Evolutionary conservation across 92 coral and sea anemone species (phyloP).

Genomic region (Pocillopora grandis): DNA sequence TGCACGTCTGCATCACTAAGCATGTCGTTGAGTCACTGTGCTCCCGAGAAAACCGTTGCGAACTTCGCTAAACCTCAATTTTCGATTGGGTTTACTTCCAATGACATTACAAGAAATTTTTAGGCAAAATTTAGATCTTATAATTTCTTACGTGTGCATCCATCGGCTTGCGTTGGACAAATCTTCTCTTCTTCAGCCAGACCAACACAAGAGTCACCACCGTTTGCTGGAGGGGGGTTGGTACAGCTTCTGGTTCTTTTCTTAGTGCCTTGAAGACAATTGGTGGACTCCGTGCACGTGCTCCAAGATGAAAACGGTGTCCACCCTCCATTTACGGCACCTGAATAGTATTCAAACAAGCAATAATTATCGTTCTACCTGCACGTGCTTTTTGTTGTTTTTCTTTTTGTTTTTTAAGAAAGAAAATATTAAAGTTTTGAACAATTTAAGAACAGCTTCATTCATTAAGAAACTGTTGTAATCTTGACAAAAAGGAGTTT

Average conservation of each 20-base stretch:
- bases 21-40: no score
- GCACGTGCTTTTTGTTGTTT: background rate
- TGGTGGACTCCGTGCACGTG: conserved; percentile 70
- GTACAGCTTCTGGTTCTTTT: conserved; percentile 73
- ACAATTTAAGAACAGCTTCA: background rate
- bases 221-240: conserved; percentile 80
- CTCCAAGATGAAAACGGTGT: conserved; percentile 67
- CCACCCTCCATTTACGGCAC: conserved; percentile 94
- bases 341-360: conserved; percentile 27
- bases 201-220: conserved; percentile 94
- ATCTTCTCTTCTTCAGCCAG: conserved; percentile 62
- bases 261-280: conserved; percentile 68
- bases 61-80: no score
- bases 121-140: background rate
- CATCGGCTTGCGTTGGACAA: conserved; percentile 85
- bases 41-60: no score
- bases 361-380: background rate
- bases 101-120: background rate
- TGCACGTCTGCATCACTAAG: no score
- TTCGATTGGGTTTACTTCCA: background rate
- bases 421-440: background rate
- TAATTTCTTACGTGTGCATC: conserved; percentile 68
- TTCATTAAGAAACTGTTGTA: background rate
- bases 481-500: background rate
- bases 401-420: no score